Conservation (phyloP, 2,797 vertebrate genomes). For the Gambusia yucatana region DNA sequence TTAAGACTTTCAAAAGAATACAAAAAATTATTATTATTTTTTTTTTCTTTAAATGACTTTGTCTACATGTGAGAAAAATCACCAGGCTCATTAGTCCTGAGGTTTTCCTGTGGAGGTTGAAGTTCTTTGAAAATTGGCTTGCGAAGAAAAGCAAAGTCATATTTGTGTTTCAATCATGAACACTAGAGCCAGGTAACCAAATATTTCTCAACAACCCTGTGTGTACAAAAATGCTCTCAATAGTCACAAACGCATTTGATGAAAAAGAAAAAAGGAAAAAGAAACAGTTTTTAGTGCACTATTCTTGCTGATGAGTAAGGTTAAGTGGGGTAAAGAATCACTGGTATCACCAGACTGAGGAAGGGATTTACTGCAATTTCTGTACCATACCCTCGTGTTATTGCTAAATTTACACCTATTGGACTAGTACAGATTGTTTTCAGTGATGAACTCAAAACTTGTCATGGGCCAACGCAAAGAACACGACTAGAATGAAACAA, state of each 20-base stretch:
- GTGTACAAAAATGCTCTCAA: not conserved
- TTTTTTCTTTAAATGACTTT: constrained; percentile 16
- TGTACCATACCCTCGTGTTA: constrained; percentile 27
- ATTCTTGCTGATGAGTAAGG: not conserved
- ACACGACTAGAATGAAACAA: not conserved
- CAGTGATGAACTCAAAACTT: not conserved
- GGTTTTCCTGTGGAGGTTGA: not conserved
- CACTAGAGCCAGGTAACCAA: not conserved
- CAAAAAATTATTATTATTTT: not conserved
- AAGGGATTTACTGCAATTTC: constrained; percentile 55
- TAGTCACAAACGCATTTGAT: not conserved
- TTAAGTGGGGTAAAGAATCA: constrained; percentile 32
- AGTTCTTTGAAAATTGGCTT: constrained; percentile 17
- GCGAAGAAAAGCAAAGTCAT: not conserved
- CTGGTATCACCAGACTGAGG: constrained; percentile 43
- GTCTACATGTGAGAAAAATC: constrained; percentile 27
- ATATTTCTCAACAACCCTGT: not conserved
- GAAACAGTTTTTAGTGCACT: not conserved
- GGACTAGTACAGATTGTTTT: too few relatives aligned
- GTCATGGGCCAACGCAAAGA: not conserved
- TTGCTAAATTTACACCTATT: too few relatives aligned
- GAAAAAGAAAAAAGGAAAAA: not conserved
- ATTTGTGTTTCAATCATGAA: constrained; percentile 4
- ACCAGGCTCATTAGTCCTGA: constrained; percentile 33
- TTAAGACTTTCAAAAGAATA: constrained; percentile 40